Base-by-base conservation (phyloP, 2,113 vertebrate genomes). In the Strigops habroptila region DNA sequence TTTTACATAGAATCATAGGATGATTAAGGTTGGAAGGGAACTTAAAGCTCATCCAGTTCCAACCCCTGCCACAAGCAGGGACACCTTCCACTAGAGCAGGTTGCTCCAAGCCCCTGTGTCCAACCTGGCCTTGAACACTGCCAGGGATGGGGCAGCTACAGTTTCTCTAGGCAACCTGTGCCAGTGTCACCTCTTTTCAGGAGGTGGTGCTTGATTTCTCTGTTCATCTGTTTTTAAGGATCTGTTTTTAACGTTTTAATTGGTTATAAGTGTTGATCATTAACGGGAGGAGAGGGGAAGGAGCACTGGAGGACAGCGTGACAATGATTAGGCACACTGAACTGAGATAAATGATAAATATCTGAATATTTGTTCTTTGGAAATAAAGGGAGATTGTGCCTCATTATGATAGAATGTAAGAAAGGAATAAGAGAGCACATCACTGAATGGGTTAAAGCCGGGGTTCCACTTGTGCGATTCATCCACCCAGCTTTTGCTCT, bases 381-480 rank as follows among this genome's bases (percentile, higher is more conserved):
- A 79, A 75, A 49, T 37, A 63, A 27, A 70, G 7, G 16, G 21
- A 68, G 11, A 19, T 9, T 11, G 9, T 53, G 24, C 16, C 8
- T 78, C 35, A 52, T 3, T 33, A 14, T 37, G 22, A 22, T 7
- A 49, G 77, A 44, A 65, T 11, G 17, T 41, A n/a, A 39, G 57
- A 81, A 65, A 52, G 37, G 24, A 67, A 75, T 2, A 49, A 33
- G 6, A 82, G 82, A 90, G 4, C 9, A 25, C 17, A 16, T 35
- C 6, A 0, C 8, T 12, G 24, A 65, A 25, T 3, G 52, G 21
- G 30, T 57, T 81, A 81, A 81, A 74, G 49, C 11, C 51, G 37
- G 8, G n/a, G 2, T 7, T 82, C 22, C 15, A 4, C 3, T 46
- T 4, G 21, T 55, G 28, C 1, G 0, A 14, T n/a, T 49, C 24